A percentile compares a stretch with the other conserved stretches of the same genome.
Evolutionary conservation across 2,113 vertebrate genomes (phyloP).

Genomic region (Neomonachus schauinslandi): DNA sequence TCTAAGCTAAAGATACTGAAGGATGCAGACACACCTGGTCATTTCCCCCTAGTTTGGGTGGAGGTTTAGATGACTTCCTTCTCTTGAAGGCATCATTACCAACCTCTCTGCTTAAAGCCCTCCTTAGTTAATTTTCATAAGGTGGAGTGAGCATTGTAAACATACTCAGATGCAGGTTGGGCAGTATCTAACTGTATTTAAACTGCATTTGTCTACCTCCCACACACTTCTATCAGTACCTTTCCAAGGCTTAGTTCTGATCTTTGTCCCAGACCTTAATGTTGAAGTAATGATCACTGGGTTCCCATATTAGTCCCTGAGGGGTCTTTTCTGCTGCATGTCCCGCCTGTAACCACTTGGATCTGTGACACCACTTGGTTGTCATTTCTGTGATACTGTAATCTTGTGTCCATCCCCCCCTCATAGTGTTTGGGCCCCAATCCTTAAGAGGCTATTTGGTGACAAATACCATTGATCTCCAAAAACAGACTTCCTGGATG

Average conservation of each 20-base stretch:
- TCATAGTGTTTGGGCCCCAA: background rate
- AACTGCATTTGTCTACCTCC: background rate
- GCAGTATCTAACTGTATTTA: background rate
- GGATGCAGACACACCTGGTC: background rate
- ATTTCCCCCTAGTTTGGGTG: background rate
- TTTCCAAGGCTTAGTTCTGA: background rate
- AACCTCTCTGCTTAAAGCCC: background rate
- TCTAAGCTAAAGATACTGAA: background rate
- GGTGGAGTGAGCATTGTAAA: no score
- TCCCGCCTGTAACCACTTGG: background rate
- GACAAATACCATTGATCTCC: background rate
- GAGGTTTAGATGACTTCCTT: background rate
- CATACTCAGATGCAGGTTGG: background rate
- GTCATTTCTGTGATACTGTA: background rate
- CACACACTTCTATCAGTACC: background rate
- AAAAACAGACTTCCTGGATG: background rate
- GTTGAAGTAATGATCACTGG: background rate
- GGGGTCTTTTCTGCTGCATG: background rate
- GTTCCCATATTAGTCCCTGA: background rate
- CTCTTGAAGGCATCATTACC: background rate
- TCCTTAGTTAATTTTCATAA: background rate
- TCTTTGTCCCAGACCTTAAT: background rate
- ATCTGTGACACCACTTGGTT: background rate
- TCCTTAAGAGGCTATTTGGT: background rate
- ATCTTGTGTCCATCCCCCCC: background rate